A percentile compares a stretch with the other conserved stretches of the same genome.
Conservation (phyloP, 2,797 vertebrate genomes). For the Hirundo rustica region DNA sequence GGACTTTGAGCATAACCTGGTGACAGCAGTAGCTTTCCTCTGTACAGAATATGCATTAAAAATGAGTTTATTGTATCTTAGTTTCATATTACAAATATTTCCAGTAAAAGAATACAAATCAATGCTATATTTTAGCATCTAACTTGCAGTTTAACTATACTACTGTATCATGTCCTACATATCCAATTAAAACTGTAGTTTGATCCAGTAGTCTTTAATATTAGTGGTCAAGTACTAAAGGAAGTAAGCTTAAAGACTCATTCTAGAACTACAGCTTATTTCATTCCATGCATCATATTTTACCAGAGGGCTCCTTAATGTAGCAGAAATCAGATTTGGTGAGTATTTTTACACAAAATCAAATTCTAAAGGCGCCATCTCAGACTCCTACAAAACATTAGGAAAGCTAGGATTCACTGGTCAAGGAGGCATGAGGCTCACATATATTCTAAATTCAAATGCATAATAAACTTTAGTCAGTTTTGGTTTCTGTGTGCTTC, state of each 20-base stretch:
- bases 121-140: constrained; percentile 75
- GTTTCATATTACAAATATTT: constrained; percentile 78
- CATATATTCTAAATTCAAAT: not conserved
- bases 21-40: constrained; percentile 50
- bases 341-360: constrained; percentile 98
- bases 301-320: constrained; percentile 94
- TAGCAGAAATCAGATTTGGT: constrained; percentile 95
- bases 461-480: not conserved
- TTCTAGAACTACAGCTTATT: constrained; percentile 78
- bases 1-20: constrained; percentile 27
- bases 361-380: constrained; percentile 94
- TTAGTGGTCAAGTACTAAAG: constrained; percentile 84
- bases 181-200: constrained; percentile 82
- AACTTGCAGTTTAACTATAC: constrained; percentile 77
- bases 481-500: not conserved
- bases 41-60: constrained; percentile 65
- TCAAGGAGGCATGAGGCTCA: constrained; percentile 73
- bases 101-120: constrained; percentile 81
- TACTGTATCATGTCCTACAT: constrained; percentile 78
- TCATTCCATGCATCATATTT: constrained; percentile 86
- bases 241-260: constrained; percentile 77
- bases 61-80: constrained; percentile 70
- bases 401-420: constrained; percentile 79
- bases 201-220: constrained; percentile 86
- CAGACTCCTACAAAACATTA: constrained; percentile 81